phyloP scores from a whole-genome alignment of 2,797 vertebrate genomes.

The Paguma larvata region DNA sequence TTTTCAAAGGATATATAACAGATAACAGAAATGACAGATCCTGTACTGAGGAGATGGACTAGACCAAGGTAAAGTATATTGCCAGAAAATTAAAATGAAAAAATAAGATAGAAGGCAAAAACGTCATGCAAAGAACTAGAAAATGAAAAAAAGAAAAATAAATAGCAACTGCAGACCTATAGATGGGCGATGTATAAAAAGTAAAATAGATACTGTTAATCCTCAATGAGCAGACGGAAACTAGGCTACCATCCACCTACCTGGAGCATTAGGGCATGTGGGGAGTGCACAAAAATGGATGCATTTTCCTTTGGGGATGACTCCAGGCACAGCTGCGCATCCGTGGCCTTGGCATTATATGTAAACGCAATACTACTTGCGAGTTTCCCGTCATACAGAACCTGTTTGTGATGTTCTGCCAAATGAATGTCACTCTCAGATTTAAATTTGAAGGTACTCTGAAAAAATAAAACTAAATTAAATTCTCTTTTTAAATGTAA shows the following conservation, averaged over 20 bases:
- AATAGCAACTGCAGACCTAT: neutral
- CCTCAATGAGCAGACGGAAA: neutral
- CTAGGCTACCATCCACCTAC: slow-evolving; percentile 84
- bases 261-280: slow-evolving; percentile 98
- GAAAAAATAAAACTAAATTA: slow-evolving; percentile 71
- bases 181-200: neutral
- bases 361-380: slow-evolving; percentile 98
- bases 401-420: slow-evolving; percentile 98
- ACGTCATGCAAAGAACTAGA: neutral
- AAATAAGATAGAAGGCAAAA: neutral
- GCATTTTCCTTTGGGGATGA: slow-evolving; percentile 98
- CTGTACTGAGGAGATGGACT: neutral
- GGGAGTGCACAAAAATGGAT: slow-evolving; percentile 98
- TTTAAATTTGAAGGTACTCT: slow-evolving; percentile 99
- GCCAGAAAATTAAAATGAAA: neutral
- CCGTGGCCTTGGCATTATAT: slow-evolving; percentile 97
- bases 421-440: slow-evolving; percentile 98
- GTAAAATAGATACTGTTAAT: neutral
- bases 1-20: neutral
- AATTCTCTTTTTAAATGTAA: slow-evolving; percentile 46
- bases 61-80: neutral
- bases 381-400: slow-evolving; percentile 97
- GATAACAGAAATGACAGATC: neutral
- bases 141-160: neutral
- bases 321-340: slow-evolving; percentile 97